Evolutionary conservation across 2,113 vertebrate genomes (phyloP).

Genomic region (Microcebus jonahi): DNA sequence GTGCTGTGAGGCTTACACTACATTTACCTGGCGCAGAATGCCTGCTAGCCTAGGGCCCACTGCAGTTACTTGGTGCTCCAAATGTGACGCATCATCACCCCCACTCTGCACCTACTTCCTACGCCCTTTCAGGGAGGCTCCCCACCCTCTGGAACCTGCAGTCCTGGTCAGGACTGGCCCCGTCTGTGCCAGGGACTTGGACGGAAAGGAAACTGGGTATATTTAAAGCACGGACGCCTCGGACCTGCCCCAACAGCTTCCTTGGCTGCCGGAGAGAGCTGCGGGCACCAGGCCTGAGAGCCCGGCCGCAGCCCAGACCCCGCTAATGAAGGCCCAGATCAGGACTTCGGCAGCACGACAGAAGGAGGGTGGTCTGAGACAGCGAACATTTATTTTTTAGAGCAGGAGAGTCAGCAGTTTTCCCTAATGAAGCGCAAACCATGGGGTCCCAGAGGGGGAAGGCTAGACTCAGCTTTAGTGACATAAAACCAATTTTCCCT

Average conservation of each 20-base stretch:
- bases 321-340: not conserved
- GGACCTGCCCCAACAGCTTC: not conserved
- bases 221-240: fast-evolving
- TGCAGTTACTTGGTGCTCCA: fast-evolving
- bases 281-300: not conserved
- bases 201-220: not conserved
- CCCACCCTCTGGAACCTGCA: fast-evolving
- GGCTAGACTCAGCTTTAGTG: slow-evolving; percentile 61
- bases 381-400: not conserved
- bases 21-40: fast-evolving
- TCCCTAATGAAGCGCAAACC: slow-evolving; percentile 68
- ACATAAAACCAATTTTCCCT: slow-evolving; percentile 68
- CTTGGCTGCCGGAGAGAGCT: not conserved
- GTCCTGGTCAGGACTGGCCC: not conserved
- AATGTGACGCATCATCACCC: not conserved
- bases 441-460: slow-evolving; percentile 48
- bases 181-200: not conserved
- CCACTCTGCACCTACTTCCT: fast-evolving
- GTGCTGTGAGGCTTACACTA: not conserved
- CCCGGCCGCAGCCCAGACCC: not conserved
- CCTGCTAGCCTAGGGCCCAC: not conserved
- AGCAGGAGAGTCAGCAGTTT: slow-evolving; percentile 77
- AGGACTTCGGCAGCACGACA: not conserved
- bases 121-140: not conserved
- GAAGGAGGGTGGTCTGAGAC: not conserved